phyloP scores from a whole-genome alignment of 30 jellyfish, hydroid and myxozoan genomes.

The Hydractinia symbiolongicarpus region DNA sequence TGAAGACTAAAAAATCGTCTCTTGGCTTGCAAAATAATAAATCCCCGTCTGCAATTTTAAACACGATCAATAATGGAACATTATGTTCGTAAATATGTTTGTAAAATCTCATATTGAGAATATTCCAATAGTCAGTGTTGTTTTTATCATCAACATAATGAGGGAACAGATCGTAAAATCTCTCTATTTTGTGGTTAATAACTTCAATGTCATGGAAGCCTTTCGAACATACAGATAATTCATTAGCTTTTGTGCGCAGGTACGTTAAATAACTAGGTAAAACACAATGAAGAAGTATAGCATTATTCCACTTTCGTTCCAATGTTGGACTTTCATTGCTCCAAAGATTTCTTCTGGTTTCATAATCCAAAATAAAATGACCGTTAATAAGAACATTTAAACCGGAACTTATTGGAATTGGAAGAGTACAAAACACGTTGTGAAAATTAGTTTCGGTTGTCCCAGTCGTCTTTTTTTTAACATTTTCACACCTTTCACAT shows the following conservation, averaged over 20 bases:
- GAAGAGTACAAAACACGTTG: conserved; percentile 51
- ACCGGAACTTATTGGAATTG: conserved; percentile 42
- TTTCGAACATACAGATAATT: background rate
- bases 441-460: background rate
- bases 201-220: background rate
- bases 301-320: conserved; percentile 49
- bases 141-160: background rate
- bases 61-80: background rate
- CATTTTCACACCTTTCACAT: conserved; percentile 3
- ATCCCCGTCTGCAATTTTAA: background rate
- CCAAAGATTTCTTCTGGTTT: conserved; percentile 59
- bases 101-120: background rate
- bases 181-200: background rate
- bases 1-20: background rate
- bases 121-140: background rate
- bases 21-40: background rate
- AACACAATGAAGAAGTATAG: conserved; percentile 46
- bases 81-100: background rate
- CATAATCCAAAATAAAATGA: conserved; percentile 58
- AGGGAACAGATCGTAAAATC: conserved; percentile 25
- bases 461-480: background rate
- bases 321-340: conserved; percentile 12
- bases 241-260: background rate
- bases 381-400: conserved; percentile 65
- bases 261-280: conserved; percentile 56